A percentile compares a stretch with the other conserved stretches of the same genome.
Conservation (phyloP, 2,113 vertebrate species). For the Terrapene triunguis region DNA sequence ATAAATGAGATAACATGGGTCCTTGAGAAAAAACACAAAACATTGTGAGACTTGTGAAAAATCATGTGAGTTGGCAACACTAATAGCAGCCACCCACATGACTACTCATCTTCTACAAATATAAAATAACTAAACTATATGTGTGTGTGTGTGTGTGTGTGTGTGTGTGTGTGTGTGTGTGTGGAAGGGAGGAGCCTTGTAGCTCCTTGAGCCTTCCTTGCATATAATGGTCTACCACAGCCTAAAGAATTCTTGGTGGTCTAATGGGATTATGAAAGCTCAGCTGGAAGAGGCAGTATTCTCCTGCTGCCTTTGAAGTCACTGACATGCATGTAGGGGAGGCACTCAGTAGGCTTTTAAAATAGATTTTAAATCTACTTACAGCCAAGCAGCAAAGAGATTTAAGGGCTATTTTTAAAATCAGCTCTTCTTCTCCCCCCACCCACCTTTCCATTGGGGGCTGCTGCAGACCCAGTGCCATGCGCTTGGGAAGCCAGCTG, state of each 20-base stretch:
- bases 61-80: background rate
- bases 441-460: background rate
- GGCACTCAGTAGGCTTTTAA: background rate
- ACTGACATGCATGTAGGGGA: slow-evolving; percentile 4
- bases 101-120: background rate
- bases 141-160: too few relatives aligned
- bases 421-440: background rate
- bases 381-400: slow-evolving; percentile 35
- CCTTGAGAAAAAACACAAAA: background rate
- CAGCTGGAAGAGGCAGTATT: background rate
- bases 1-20: too few relatives aligned
- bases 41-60: background rate
- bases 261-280: background rate
- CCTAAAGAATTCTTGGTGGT: background rate
- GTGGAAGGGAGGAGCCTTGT: background rate
- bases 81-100: background rate
- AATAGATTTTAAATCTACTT: slow-evolving; percentile 65
- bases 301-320: slow-evolving; percentile 29
- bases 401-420: slow-evolving; percentile 61
- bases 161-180: too few relatives aligned
- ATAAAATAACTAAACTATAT: background rate
- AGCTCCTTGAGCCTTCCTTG: background rate
- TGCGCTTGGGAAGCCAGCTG: background rate
- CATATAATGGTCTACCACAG: background rate
- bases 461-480: background rate